A percentile compares a stretch with the other conserved stretches of the same genome.
Conservation (phyloP, 2,113 vertebrate species). For the Etia nguti region DNA sequence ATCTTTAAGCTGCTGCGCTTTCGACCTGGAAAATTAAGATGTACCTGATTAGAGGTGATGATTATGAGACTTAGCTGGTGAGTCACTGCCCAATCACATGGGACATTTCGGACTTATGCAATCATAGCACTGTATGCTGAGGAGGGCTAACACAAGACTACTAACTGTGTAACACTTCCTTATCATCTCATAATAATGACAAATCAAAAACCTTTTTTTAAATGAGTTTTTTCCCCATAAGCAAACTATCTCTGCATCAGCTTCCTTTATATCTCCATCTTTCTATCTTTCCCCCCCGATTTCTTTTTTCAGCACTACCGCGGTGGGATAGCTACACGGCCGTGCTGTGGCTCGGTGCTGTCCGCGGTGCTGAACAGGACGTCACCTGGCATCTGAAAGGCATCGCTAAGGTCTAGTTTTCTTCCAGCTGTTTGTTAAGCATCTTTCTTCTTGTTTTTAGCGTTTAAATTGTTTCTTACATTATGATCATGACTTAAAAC, state of each 20-base stretch:
- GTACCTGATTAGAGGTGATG: not conserved
- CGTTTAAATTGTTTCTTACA: not conserved
- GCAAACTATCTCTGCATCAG: not conserved
- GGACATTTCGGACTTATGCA: not conserved
- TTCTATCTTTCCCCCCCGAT: not conserved
- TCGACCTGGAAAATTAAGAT: not conserved
- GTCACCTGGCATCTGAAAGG: not conserved
- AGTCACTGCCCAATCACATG: not conserved
- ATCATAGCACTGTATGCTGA: not conserved
- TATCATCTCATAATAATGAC: not conserved
- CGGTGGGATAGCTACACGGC: conserved; percentile 16
- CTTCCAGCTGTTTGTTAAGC: not conserved
- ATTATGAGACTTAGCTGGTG: not conserved
- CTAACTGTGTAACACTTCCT: not conserved
- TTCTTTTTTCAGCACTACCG: conserved; percentile 30
- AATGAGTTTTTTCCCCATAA: not conserved
- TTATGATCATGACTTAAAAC: not conserved
- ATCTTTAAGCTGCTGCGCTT: not conserved
- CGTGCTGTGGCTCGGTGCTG: conserved; percentile 24
- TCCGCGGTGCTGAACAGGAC: conserved; percentile 68
- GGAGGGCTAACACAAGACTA: not conserved
- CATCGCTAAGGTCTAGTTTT: not conserved
- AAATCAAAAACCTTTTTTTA: not conserved
- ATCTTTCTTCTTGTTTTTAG: not conserved
- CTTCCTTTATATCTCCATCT: not conserved